Conservation (phyloP, 2,888 invertebrate genomes). For the Phortica magna region DNA sequence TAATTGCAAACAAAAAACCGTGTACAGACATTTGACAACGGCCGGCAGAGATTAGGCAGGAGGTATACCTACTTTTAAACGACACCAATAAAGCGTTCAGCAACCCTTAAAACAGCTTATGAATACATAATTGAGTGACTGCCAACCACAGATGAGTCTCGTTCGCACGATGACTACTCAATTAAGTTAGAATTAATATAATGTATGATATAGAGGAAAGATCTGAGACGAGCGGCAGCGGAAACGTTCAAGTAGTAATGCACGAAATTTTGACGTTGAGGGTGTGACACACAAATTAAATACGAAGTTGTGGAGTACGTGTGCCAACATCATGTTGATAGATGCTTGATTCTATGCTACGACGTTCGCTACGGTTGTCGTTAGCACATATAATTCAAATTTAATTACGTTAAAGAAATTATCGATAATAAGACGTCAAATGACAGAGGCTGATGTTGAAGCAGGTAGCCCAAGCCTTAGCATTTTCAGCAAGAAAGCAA, state of each 20-base stretch:
- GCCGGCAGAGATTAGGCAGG: background rate
- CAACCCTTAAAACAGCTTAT: slow-evolving; percentile 16
- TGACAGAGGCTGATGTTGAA: background rate
- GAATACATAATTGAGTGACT: slow-evolving; percentile 10
- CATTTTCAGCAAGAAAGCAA: background rate
- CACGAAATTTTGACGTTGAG: background rate
- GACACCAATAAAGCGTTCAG: background rate
- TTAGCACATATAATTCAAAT: slow-evolving; percentile 30
- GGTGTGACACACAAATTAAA: background rate
- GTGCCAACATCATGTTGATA: background rate
- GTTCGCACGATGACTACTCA: slow-evolving; percentile 59
- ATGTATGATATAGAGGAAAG: slow-evolving; percentile 28
- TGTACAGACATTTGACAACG: background rate
- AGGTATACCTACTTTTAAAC: background rate
- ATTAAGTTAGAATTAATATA: slow-evolving; percentile 66
- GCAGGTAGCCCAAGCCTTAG: background rate
- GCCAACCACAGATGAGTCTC: slow-evolving; percentile 16
- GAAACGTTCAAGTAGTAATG: background rate
- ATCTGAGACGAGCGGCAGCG: slow-evolving; percentile 13
- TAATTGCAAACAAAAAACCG: slow-evolving; percentile 35
- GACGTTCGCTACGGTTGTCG: too few species aligned
- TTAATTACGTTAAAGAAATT: slow-evolving; percentile 46
- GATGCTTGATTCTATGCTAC: too few species aligned
- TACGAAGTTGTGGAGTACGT: background rate
- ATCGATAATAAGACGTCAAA: background rate